These are phyloP conservation scores for Manacus vitellinus DNA, from an alignment of 2,113 vertebrate species.

Conservation along the genomic window DNA sequence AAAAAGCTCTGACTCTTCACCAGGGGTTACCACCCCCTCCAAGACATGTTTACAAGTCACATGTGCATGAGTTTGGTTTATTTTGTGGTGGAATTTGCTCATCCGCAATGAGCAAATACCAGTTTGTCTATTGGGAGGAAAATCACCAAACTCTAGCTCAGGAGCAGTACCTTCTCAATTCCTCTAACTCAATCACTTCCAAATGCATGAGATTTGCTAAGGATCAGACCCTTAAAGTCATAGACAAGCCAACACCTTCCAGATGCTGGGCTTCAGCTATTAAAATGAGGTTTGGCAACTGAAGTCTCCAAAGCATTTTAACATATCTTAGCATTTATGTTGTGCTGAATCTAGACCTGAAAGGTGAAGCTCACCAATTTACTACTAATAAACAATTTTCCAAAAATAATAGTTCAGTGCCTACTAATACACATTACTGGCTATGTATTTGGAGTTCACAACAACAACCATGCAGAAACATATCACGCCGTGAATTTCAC, in stretches of 20 bases:
- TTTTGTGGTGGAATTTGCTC: background rate
- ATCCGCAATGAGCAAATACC: rapidly evolving
- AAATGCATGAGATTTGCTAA: rapidly evolving
- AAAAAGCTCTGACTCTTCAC: background rate
- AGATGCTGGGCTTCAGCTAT: background rate
- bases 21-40: background rate
- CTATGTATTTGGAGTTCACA: background rate
- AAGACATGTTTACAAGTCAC: rapidly evolving
- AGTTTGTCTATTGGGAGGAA: background rate
- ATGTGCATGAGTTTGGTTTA: rapidly evolving
- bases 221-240: background rate
- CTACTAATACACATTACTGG: background rate
- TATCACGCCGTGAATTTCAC: background rate
- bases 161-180: background rate
- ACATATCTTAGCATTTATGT: background rate
- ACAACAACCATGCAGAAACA: background rate
- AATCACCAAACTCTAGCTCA: background rate
- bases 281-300: background rate
- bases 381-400: background rate
- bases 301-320: background rate
- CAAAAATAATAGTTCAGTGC: background rate
- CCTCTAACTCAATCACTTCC: background rate
- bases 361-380: background rate
- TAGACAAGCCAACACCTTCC: background rate
- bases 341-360: background rate